Base-by-base conservation (phyloP, 1,140 invertebrate genomes). In the Drosophila murphyi region DNA sequence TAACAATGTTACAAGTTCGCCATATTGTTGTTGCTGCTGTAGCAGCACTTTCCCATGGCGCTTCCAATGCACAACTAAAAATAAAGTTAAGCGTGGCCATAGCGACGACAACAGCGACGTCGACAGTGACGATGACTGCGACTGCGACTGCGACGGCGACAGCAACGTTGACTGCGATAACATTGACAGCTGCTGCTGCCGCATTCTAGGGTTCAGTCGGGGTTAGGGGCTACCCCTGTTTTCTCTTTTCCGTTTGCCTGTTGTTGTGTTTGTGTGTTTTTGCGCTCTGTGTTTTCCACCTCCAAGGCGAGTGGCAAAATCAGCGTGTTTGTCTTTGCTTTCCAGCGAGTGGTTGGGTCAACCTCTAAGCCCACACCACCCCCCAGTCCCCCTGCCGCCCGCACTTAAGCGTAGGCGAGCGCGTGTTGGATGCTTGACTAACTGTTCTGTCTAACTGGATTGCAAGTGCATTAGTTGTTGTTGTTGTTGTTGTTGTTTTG, bases 1-100 rank as follows among this genome's bases (percentile, higher is more conserved):
- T 89, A 78, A 78, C 74, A 83, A 83, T 89, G 80, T 88, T 88
- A 88, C 80, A 88, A 78, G 71, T 55, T 75, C 68, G 71, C 72
- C 55, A 72, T 65, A 60, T 43, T 78, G 72, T 39, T 68, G 67
- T 35, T 69, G 57, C 57, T 74, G 65, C 55, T 71, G 63, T 56
- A 54, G 32, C 70, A 50, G 61, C 70, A 85, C 71, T 81, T 78
- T 89, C 75, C 85, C 75, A 63, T 85, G 71, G 59, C 71, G 65
- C 71, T 89, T 89, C 85, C 85, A 89, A 77, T 85, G 78, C 64
- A 82, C 62, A 85, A 89, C 85, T 90, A 89, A 89, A 89, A 89
- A 89, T 90, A 90, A 89, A 81, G 78, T 89, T 89, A 89, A 78
- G 85, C 85, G 72, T 89, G 85, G 78, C 85, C 82, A 83, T 60